Conservation (phyloP, 2,888 invertebrate species). For the Lithophane semibrunnea region DNA sequence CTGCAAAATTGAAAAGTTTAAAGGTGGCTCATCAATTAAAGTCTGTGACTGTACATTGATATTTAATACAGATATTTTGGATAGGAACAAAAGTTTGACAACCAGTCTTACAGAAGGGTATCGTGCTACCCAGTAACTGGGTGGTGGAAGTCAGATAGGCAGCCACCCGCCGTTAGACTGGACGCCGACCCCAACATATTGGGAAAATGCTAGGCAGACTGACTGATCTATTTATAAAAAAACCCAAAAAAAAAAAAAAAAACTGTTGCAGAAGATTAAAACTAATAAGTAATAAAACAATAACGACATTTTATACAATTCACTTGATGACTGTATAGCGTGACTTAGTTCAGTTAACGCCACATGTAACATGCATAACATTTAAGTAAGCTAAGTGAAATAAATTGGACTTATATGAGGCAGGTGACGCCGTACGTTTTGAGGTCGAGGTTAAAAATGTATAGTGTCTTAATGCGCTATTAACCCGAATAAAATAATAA, state of each 20-base stretch:
- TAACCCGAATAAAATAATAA: constrained; percentile 19
- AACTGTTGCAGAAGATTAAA: constrained; percentile 42
- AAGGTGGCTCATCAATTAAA: too few species aligned
- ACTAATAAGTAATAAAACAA: constrained; percentile 54
- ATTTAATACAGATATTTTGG: too few species aligned
- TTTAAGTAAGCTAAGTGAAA: constrained; percentile 63
- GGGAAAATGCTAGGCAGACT: neutral
- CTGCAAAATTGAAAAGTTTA: too few species aligned
- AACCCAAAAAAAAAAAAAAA: neutral
- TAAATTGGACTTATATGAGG: constrained; percentile 56
- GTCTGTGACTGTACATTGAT: too few species aligned
- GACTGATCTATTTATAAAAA: neutral
- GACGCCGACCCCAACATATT: neutral
- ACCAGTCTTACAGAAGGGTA: neutral
- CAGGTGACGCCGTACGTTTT: constrained; percentile 42
- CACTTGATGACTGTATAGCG: constrained; percentile 63
- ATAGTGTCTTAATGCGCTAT: constrained; percentile 30
- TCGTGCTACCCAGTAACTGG: neutral
- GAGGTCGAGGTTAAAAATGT: constrained; percentile 51
- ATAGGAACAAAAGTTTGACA: neutral
- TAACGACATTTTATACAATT: constrained; percentile 54
- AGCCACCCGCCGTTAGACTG: neutral
- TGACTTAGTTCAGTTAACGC: constrained; percentile 61
- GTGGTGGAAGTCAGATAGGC: neutral
- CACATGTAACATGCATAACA: constrained; percentile 61